These are phyloP conservation scores for Atta colombica DNA, from an alignment of 1,140 invertebrate genomes.

Conservation along the genomic window DNA sequence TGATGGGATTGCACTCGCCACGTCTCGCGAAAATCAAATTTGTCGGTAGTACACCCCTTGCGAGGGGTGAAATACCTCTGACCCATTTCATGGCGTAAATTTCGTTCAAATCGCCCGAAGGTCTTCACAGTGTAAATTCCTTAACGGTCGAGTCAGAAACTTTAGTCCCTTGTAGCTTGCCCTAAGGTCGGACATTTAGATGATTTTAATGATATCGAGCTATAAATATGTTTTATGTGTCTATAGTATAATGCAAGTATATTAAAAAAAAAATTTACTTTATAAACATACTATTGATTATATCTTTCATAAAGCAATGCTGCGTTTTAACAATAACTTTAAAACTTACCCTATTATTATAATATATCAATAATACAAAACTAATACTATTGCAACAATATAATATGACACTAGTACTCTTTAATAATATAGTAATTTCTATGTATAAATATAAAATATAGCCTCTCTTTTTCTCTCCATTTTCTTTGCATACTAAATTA, in stretches of 20 bases:
- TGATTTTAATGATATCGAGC: constrained; percentile 67
- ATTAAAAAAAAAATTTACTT: not conserved
- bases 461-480: not conserved
- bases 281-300: not conserved
- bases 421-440: not conserved
- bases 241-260: constrained; percentile 2
- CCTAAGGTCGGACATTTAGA: constrained; percentile 78
- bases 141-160: constrained; percentile 55
- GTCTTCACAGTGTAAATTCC: constrained; percentile 76
- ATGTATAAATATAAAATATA: constrained; percentile 6
- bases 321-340: not conserved
- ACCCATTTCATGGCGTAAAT: constrained; percentile 78
- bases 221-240: constrained; percentile 39
- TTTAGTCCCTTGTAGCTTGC: constrained; percentile 65
- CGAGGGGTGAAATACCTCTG: constrained; percentile 66
- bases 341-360: not conserved
- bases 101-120: constrained; percentile 74
- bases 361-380: not conserved
- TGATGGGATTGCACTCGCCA: constrained; percentile 54
- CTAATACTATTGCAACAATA: constrained; percentile 3
- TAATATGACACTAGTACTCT: not conserved
- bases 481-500: not conserved
- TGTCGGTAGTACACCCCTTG: constrained; percentile 58
- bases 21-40: constrained; percentile 70
- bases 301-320: not conserved